Conservation (phyloP, 2,888 invertebrate genomes). For the Hymenopus coronatus region DNA sequence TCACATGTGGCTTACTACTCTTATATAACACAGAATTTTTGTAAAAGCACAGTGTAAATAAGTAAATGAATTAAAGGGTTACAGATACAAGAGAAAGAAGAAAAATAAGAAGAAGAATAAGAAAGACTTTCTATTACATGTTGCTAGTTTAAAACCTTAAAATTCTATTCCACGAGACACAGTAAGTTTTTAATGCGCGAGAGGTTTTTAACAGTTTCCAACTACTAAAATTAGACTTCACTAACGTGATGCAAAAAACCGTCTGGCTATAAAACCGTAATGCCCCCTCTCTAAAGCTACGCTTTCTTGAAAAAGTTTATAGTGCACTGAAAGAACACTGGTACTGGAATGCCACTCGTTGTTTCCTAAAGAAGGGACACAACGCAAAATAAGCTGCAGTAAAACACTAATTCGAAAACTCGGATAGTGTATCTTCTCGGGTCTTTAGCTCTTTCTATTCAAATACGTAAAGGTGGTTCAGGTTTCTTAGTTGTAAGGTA, state of each 20-base stretch:
- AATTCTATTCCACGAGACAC: not conserved
- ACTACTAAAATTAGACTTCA: not conserved
- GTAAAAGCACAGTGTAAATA: no score
- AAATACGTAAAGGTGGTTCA: no score
- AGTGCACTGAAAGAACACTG: not conserved
- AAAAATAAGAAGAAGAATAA: no score
- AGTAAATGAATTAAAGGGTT: no score
- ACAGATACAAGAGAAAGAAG: no score
- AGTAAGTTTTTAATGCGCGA: not conserved
- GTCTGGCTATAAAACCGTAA: not conserved
- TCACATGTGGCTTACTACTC: no score
- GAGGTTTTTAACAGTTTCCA: not conserved
- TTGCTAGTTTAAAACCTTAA: no score
- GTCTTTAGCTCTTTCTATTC: no score
- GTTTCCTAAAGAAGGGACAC: not conserved
- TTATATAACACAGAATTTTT: no score
- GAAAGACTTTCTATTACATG: no score
- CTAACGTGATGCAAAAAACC: not conserved
- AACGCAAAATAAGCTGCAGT: not conserved
- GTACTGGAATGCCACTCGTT: not conserved
- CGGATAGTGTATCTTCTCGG: no score
- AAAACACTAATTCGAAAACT: not conserved
- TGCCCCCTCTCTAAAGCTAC: not conserved
- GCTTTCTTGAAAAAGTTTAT: not conserved
- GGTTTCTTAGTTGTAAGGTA: no score